A percentile compares a stretch with the other conserved stretches of the same genome.
Evolutionary conservation across 2,888 invertebrate genomes (phyloP).

Genomic region (Acrocera orbiculus): DNA sequence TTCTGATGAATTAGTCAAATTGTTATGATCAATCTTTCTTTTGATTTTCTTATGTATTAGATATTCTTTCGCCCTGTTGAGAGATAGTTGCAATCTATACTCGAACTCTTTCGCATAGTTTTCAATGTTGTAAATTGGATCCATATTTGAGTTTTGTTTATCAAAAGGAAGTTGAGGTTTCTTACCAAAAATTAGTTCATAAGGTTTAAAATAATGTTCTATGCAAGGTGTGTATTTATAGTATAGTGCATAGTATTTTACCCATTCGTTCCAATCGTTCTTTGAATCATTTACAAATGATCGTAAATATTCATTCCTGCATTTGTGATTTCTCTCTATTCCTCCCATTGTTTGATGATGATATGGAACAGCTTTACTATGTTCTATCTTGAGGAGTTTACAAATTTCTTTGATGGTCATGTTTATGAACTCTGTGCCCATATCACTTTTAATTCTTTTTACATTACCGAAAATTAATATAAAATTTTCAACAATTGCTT

Average conservation of each 20-base stretch:
- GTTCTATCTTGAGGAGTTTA: constrained; percentile 6
- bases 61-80: too few relatives aligned
- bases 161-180: too few relatives aligned
- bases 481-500: constrained; percentile 9
- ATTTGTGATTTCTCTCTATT: constrained; percentile 9
- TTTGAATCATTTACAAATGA: constrained; percentile 4
- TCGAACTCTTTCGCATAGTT: too few relatives aligned
- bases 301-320: constrained; percentile 10
- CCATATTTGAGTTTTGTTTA: too few relatives aligned
- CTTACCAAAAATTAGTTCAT: too few relatives aligned
- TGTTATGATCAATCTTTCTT: too few relatives aligned
- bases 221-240: too few relatives aligned
- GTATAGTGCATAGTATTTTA: constrained; percentile 2
- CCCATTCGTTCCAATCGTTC: constrained; percentile 8
- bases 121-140: too few relatives aligned
- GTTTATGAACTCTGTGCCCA: constrained; percentile 8
- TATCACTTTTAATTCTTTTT: constrained; percentile 4
- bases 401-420: constrained; percentile 2
- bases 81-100: too few relatives aligned
- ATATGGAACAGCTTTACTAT: constrained; percentile 2
- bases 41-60: too few relatives aligned
- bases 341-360: constrained; percentile 6
- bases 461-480: constrained; percentile 6
- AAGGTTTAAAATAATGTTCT: too few relatives aligned
- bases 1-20: too few relatives aligned